Conservation (phyloP, 1,140 invertebrate genomes). For the Drosophila kepulauana region DNA sequence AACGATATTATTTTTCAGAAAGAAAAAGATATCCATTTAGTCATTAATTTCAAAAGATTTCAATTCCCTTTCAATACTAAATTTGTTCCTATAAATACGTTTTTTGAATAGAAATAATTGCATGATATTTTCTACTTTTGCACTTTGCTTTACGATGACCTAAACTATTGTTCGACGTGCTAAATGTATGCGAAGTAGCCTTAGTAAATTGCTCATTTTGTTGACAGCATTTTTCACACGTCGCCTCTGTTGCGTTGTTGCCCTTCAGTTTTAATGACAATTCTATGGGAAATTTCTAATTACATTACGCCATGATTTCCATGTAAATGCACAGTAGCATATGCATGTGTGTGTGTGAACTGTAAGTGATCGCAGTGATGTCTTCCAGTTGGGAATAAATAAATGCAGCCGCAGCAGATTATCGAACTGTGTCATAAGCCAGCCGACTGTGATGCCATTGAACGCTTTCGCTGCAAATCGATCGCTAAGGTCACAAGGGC, state of each 20-base stretch:
- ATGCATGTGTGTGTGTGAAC: not conserved
- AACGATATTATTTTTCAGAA: too few relatives aligned
- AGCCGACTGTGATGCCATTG: constrained; percentile 22
- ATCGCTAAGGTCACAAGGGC: constrained; percentile 19
- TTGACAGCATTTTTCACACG: constrained; percentile 5
- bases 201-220: not conserved
- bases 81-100: not conserved
- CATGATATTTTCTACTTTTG: not conserved
- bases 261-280: constrained; percentile 11
- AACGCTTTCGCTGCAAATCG: constrained; percentile 30
- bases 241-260: constrained; percentile 11
- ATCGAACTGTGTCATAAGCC: constrained; percentile 18
- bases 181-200: not conserved
- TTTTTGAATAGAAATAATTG: not conserved
- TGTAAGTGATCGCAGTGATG: not conserved
- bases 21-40: too few relatives aligned
- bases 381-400: not conserved
- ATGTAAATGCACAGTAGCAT: not conserved
- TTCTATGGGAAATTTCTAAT: constrained; percentile 15
- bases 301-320: constrained; percentile 26
- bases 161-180: not conserved
- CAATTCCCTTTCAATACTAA: not conserved
- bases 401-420: constrained; percentile 27
- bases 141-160: not conserved
- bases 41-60: too few relatives aligned